These are phyloP conservation scores for Thereva nobilitata DNA, from an alignment of 2,888 invertebrate genomes.

Conservation along the genomic window DNA sequence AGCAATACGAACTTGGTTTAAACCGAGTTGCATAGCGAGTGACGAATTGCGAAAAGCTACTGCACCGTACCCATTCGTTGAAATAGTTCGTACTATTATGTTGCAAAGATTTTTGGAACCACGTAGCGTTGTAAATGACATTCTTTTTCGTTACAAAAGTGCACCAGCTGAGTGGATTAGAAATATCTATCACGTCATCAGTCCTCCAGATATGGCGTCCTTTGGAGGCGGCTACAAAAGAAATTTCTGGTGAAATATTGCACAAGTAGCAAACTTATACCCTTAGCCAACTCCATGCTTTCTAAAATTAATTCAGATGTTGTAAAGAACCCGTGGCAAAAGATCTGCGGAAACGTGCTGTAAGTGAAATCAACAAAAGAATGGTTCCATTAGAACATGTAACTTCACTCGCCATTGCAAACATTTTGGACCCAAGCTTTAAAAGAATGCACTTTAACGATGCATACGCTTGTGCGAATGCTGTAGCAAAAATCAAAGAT, in stretches of 20 bases:
- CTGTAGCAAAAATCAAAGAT: slow-evolving; percentile 9
- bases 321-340: too few relatives aligned
- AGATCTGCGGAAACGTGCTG: too few relatives aligned
- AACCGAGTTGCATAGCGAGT: slow-evolving; percentile 5
- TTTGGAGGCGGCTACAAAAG: slow-evolving; percentile 5
- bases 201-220: not conserved
- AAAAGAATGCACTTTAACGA: too few relatives aligned
- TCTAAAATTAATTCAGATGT: too few relatives aligned
- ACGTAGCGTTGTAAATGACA: not conserved
- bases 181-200: not conserved
- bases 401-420: too few relatives aligned
- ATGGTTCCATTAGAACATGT: too few relatives aligned
- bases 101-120: slow-evolving; percentile 7
- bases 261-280: slow-evolving; percentile 6
- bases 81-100: slow-evolving; percentile 2
- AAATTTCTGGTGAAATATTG: slow-evolving; percentile 11
- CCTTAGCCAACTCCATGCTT: not conserved
- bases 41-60: slow-evolving; percentile 12
- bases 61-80: not conserved
- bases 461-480: not conserved
- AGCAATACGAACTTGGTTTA: slow-evolving; percentile 8
- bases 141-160: not conserved
- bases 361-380: too few relatives aligned
- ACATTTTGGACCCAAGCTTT: too few relatives aligned
- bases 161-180: not conserved